Evolutionary conservation across 2,113 vertebrate genomes (phyloP).

Genomic region (Trichomycterus rosablanca): DNA sequence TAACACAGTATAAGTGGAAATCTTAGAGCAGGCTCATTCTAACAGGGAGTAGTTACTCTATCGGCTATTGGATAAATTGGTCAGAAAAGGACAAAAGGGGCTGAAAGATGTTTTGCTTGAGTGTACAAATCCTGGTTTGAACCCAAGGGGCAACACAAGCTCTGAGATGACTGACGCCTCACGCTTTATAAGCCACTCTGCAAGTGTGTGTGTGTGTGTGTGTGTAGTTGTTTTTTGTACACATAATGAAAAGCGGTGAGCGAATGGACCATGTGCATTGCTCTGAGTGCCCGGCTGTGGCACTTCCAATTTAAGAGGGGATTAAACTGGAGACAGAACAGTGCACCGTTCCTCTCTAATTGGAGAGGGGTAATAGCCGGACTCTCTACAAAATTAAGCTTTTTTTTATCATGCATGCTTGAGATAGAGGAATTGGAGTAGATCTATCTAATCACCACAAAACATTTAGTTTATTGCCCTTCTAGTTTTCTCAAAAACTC

Average conservation of each 20-base stretch:
- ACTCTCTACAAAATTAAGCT: constrained; percentile 27
- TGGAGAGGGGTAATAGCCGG: constrained; percentile 60
- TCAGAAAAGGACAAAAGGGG: constrained; percentile 30
- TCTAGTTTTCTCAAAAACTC: not conserved
- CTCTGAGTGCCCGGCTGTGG: constrained; percentile 41
- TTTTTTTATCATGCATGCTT: constrained; percentile 38
- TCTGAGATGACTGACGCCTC: constrained; percentile 33
- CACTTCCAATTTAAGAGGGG: constrained; percentile 58
- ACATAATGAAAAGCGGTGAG: constrained; percentile 55
- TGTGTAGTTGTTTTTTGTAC: constrained; percentile 46
- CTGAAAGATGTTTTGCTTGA: constrained; percentile 50
- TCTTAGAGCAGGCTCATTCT: not conserved
- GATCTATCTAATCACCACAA: constrained; percentile 18
- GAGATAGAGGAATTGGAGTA: constrained; percentile 21
- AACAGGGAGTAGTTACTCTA: constrained; percentile 24
- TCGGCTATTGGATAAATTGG: constrained; percentile 43
- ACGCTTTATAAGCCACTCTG: constrained; percentile 33
- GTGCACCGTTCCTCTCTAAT: constrained; percentile 56
- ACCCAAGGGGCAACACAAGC: constrained; percentile 33
- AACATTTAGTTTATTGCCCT: constrained; percentile 10
- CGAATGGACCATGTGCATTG: constrained; percentile 53
- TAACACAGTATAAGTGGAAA: too few species aligned
- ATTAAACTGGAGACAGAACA: constrained; percentile 54
- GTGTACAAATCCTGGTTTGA: constrained; percentile 52
- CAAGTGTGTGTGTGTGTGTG: constrained; percentile 30